phyloP scores from a whole-genome alignment of 2,888 invertebrate species.

The Cephus sareptanus region DNA sequence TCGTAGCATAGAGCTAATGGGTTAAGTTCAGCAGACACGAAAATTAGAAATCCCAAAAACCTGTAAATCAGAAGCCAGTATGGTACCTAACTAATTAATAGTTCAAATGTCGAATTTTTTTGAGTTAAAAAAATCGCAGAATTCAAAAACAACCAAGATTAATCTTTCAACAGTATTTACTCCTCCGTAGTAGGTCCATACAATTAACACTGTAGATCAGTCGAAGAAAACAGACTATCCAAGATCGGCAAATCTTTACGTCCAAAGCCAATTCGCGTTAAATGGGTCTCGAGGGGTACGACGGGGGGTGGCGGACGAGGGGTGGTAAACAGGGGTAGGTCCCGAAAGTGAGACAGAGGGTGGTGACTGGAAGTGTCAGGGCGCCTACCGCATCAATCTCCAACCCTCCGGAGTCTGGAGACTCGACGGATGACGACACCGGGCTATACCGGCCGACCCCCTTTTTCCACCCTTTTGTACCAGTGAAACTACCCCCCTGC shows the following conservation, averaged over 20 bases:
- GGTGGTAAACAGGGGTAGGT: not conserved
- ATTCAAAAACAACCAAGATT: too few species aligned
- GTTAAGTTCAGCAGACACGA: too few species aligned
- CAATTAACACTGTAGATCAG: not conserved
- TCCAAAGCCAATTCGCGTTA: not conserved
- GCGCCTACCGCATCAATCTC: slow-evolving; percentile 29
- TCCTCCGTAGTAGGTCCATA: not conserved
- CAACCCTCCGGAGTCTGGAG: slow-evolving; percentile 20
- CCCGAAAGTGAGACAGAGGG: slow-evolving; percentile 1
- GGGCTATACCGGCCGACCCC: slow-evolving; percentile 1
- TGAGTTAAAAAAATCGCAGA: too few species aligned
- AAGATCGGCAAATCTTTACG: not conserved
- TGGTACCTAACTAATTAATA: too few species aligned
- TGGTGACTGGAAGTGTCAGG: slow-evolving; percentile 20
- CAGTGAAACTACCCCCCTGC: not conserved
- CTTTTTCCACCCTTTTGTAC: not conserved
- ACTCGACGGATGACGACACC: slow-evolving; percentile 16
- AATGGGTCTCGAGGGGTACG: not conserved
- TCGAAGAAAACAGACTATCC: not conserved
- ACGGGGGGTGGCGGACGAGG: not conserved
- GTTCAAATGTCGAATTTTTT: too few species aligned
- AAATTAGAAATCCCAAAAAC: too few species aligned
- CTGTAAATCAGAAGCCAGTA: too few species aligned
- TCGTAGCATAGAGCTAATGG: too few species aligned
- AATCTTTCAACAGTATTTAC: too few species aligned